Base-by-base conservation (phyloP, 2,888 invertebrate species). In the Disparrhopalites patrizii region DNA sequence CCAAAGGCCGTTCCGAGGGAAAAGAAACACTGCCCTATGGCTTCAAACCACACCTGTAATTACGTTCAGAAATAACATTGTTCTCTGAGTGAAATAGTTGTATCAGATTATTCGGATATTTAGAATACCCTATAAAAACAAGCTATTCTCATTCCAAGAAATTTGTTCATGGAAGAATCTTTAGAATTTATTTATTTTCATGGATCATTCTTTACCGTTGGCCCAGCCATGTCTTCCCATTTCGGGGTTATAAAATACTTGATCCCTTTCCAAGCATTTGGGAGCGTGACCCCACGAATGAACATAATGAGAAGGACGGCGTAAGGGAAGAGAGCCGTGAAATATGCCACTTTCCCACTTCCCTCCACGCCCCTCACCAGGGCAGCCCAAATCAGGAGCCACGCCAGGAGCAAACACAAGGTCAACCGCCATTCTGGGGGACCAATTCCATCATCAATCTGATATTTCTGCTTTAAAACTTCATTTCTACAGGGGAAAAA, bases 281-380 rank as follows among this genome's bases (percentile, higher is more conserved):
- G 85, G 55, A 82, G 76, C 0, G 81, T 81, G 10, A 79, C 76
- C 3, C 82, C 82, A 31, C 81, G 77, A 60, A 90, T 84, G 13
- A 93, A 82, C 55, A 93, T 80, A 33, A 85, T 85, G 65, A 90
- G 80, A 79, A 93, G 84, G 60, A 92, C 86, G 3, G 89, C 83
- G 76, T 90, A 91, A 0, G 91, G 92, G 78, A 92, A 91, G 3
- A 93, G 79, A 0, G 93, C 93, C 15, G 93, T 85, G 79, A 94
- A 90, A 79, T 93, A 94, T 0, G 93, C 86, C 0, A 87, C 89
- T 79, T 90, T 90, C 51, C 90, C 90, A 0, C 89, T 87, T 76
- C 88, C 88, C 78, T 87, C 86, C 0, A 90, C 88, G 7, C 90
- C 90, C 68, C 83, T 84, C 20, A 87, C 82, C 52, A 89, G 85